A percentile compares a stretch with the other conserved stretches of the same genome.
These are phyloP conservation scores for Turnix velox DNA, from an alignment of 2,113 vertebrate species.

Conservation along the genomic window DNA sequence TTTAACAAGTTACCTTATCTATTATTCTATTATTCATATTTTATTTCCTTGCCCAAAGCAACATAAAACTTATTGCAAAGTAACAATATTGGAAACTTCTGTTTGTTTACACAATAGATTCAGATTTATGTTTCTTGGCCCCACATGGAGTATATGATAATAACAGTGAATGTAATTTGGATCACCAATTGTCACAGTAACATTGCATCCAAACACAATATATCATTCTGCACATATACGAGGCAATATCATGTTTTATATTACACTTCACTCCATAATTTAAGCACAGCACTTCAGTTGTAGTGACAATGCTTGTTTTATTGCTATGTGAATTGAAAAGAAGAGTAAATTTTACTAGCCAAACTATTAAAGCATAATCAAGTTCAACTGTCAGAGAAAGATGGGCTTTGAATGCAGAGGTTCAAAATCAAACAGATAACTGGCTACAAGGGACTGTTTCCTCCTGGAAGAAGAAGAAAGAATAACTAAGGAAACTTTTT, in stretches of 20 bases:
- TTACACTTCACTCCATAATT: neutral
- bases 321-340: neutral
- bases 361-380: neutral
- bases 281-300: neutral
- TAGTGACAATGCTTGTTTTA: neutral
- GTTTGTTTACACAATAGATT: neutral
- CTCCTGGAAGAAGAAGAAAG: neutral
- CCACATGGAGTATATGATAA: neutral
- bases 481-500: neutral
- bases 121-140: neutral
- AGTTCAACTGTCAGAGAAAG: neutral
- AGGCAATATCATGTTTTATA: neutral
- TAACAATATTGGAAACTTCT: neutral
- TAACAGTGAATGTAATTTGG: neutral
- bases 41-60: neutral
- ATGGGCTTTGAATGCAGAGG: neutral
- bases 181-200: neutral
- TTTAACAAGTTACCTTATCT: neutral
- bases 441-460: neutral
- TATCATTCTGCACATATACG: neutral
- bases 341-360: neutral
- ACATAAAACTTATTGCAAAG: neutral
- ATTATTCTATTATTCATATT: neutral
- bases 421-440: slow-evolving; percentile 28
- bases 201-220: neutral